phyloP scores from a whole-genome alignment of 2,797 vertebrate species.

The Dipus sagitta region DNA sequence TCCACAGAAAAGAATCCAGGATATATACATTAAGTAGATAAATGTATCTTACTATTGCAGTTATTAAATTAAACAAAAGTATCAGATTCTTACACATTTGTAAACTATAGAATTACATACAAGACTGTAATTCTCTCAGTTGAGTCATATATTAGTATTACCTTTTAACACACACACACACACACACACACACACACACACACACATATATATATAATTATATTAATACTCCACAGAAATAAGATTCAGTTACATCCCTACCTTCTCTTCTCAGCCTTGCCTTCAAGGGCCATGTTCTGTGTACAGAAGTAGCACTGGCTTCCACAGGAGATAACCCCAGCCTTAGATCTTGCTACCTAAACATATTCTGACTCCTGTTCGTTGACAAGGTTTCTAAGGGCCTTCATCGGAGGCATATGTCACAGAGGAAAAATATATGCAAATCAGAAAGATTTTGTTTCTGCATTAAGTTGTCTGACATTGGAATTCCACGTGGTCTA shows the following conservation, averaged over 20 bases:
- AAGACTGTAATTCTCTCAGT: neutral
- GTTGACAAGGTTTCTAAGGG: neutral
- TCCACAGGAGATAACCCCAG: neutral
- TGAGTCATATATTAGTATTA: neutral
- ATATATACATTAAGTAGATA: neutral
- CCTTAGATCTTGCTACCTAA: neutral
- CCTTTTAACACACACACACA: neutral
- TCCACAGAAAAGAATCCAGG: neutral
- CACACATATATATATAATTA: too few relatives aligned
- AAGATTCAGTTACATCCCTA: neutral
- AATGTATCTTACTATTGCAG: neutral
- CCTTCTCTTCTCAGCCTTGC: neutral
- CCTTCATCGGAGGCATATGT: neutral
- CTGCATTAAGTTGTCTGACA: neutral
- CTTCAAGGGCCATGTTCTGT: neutral
- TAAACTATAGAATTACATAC: neutral
- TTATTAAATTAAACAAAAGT: neutral
- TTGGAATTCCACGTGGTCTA: neutral
- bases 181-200: too few relatives aligned
- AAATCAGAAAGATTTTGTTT: neutral
- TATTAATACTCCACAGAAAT: neutral
- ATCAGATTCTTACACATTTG: neutral
- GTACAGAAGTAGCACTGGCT: neutral
- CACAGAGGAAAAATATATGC: neutral
- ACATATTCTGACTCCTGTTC: neutral